These are phyloP conservation scores for Orius laevigatus DNA, from an alignment of 1,140 invertebrate genomes.

Conservation along the genomic window DNA sequence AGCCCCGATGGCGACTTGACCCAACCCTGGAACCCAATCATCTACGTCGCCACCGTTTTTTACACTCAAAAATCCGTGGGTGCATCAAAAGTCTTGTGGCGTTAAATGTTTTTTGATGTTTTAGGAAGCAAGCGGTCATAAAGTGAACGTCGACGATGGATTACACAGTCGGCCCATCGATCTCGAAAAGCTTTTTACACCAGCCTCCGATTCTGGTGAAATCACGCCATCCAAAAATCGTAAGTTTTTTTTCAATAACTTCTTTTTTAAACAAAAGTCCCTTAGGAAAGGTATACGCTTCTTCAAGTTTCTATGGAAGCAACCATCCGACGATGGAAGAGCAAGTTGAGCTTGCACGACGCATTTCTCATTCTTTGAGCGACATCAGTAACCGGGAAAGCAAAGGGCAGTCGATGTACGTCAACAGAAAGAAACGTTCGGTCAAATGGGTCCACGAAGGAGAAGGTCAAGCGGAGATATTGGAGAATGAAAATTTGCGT, in stretches of 20 bases:
- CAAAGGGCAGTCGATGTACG: slow-evolving; percentile 89
- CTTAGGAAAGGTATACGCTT: slow-evolving; percentile 78
- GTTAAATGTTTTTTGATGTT: slow-evolving; percentile 23
- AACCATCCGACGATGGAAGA: slow-evolving; percentile 88
- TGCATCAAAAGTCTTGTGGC: too few relatives aligned
- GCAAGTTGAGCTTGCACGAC: slow-evolving; percentile 77
- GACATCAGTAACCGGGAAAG: slow-evolving; percentile 81
- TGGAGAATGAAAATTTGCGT: slow-evolving; percentile 1
- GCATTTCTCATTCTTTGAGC: slow-evolving; percentile 81
- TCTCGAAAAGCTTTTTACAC: slow-evolving; percentile 70
- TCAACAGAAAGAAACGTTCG: slow-evolving; percentile 80
- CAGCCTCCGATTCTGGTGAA: slow-evolving; percentile 56
- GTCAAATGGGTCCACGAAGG: slow-evolving; percentile 89
- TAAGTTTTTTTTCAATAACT: too few relatives aligned
- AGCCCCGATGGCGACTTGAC: slow-evolving; percentile 3
- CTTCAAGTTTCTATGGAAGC: slow-evolving; percentile 83
- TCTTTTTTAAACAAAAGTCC: slow-evolving; percentile 12
- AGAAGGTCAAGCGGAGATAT: not conserved
- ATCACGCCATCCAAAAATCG: slow-evolving; percentile 33
- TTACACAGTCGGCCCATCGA: slow-evolving; percentile 41
- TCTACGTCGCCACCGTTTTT: slow-evolving; percentile 1
- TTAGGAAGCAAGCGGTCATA: slow-evolving; percentile 30
- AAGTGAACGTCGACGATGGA: slow-evolving; percentile 28
- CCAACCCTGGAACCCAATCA: slow-evolving; percentile 9
- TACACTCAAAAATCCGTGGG: slow-evolving; percentile 1